Conservation (phyloP, 2,797 vertebrate species). For the Sandelia bainsii region DNA sequence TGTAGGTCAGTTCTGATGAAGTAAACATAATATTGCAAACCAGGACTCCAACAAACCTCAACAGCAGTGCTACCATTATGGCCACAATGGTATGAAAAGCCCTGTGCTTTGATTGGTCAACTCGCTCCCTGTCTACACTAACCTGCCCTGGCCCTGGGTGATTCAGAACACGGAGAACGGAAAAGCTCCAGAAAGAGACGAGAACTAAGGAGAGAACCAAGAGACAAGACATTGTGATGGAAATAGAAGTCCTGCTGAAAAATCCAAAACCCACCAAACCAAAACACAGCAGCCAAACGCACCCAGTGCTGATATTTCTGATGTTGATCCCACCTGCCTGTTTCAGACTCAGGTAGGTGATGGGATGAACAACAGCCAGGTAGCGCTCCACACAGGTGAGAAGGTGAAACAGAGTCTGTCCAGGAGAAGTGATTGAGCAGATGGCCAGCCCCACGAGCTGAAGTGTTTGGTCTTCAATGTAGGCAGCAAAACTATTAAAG, state of each 20-base stretch:
- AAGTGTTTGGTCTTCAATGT: fast-evolving
- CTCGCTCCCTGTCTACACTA: too few species aligned
- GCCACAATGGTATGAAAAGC: slow-evolving; percentile 34
- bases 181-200: slow-evolving; percentile 15
- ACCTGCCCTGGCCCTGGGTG: slow-evolving; percentile 12
- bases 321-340: neutral
- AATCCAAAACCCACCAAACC: neutral
- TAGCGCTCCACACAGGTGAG: slow-evolving; percentile 33
- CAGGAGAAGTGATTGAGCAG: neutral
- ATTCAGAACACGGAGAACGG: slow-evolving; percentile 7
- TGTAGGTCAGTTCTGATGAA: neutral
- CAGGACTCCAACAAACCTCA: neutral
- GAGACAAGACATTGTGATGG: neutral
- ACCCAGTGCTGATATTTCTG: neutral
- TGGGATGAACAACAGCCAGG: slow-evolving; percentile 16
- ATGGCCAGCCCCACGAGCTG: neutral
- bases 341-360: slow-evolving; percentile 8
- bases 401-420: slow-evolving; percentile 25
- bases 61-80: slow-evolving; percentile 16
- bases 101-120: slow-evolving; percentile 20
- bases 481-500: neutral
- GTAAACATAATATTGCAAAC: too few species aligned
- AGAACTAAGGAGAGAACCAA: fast-evolving
- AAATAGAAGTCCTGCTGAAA: fast-evolving
- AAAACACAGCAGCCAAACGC: slow-evolving; percentile 21